These are phyloP conservation scores for Antheraea pernyi DNA, from an alignment of 1,140 invertebrate genomes.

Conservation along the genomic window DNA sequence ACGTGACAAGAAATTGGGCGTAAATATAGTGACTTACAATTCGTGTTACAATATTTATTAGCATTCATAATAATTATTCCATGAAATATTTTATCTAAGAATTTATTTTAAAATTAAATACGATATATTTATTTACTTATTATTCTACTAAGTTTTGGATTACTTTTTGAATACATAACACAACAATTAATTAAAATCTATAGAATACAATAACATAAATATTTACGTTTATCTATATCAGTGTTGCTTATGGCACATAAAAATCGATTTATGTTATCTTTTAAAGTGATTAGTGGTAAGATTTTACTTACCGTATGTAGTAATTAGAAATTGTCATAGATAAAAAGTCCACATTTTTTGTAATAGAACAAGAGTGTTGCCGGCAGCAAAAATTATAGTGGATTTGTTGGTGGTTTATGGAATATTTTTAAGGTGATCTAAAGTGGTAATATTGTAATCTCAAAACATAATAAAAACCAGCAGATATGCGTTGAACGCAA, in stretches of 20 bases:
- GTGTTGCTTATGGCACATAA: background rate
- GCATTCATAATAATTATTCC: background rate
- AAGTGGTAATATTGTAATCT: too few relatives aligned
- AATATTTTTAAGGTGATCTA: too few relatives aligned
- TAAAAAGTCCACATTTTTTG: too few relatives aligned
- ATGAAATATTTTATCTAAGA: background rate
- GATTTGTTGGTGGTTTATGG: too few relatives aligned
- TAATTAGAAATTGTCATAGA: too few relatives aligned
- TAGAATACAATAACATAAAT: background rate
- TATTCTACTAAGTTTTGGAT: background rate
- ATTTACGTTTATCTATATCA: background rate
- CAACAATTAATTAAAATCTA: background rate
- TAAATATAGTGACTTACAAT: background rate
- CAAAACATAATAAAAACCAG: too few relatives aligned
- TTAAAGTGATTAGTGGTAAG: too few relatives aligned
- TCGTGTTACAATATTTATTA: background rate
- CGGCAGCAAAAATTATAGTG: too few relatives aligned
- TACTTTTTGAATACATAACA: background rate
- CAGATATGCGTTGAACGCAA: too few relatives aligned
- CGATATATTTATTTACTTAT: conserved; percentile 1
- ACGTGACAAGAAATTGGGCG: background rate
- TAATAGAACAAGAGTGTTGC: too few relatives aligned
- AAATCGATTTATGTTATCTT: background rate
- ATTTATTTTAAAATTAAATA: background rate
- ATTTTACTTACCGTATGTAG: too few relatives aligned